phyloP scores from a whole-genome alignment of 2,113 vertebrate genomes.

The Tor tambroides region DNA sequence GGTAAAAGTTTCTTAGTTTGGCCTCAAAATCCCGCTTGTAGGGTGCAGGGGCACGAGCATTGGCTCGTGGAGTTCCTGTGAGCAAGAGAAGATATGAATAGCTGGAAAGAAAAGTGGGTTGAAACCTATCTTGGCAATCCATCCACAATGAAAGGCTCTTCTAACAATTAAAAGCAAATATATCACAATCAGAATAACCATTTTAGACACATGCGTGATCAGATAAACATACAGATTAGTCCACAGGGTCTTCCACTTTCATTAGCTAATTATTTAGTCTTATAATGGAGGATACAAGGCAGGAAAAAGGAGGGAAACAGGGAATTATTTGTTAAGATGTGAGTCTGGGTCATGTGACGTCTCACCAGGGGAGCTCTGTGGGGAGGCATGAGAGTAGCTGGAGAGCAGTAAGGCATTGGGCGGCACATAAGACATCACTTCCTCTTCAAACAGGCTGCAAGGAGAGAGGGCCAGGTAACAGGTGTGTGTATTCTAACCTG shows the following conservation, averaged over 20 bases:
- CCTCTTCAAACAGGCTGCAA: conserved; percentile 95
- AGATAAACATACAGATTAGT: conserved; percentile 10
- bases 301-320: neutral
- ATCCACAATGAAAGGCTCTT: neutral
- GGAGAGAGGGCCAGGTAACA: conserved; percentile 53
- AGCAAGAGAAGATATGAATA: conserved; percentile 26
- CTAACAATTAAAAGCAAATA: neutral
- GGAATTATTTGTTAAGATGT: neutral
- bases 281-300: conserved; percentile 21
- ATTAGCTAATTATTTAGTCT: neutral
- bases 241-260: neutral
- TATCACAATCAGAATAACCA: neutral
- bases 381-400: conserved; percentile 92
- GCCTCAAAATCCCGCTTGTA: conserved; percentile 99
- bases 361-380: conserved; percentile 96
- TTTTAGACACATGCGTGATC: conserved; percentile 22
- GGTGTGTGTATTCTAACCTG: conserved; percentile 20
- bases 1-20: conserved; percentile 97
- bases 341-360: conserved; percentile 44
- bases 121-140: neutral
- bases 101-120: neutral
- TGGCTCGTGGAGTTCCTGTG: conserved; percentile 94
- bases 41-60: conserved; percentile 94
- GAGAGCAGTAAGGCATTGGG: conserved; percentile 93
- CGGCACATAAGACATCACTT: conserved; percentile 98